Evolutionary conservation across 2,113 vertebrate genomes (phyloP).

Genomic region (Cottus gobio): DNA sequence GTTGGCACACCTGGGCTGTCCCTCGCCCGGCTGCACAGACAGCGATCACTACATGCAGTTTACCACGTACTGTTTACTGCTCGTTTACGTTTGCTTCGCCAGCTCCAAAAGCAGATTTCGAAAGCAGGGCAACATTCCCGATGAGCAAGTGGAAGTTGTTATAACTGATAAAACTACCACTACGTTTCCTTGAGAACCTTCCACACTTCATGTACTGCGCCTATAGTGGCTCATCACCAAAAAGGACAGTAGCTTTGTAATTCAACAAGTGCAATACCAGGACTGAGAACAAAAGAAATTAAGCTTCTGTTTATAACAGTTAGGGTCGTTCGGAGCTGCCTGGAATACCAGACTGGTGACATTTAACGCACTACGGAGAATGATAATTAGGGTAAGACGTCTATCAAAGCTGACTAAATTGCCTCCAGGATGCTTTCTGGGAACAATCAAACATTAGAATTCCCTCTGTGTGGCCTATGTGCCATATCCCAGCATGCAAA

Average conservation of each 20-base stretch:
- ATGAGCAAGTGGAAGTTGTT: not conserved
- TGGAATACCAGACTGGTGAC: slow-evolving; percentile 28
- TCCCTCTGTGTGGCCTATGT: not conserved
- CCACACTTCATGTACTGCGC: not conserved
- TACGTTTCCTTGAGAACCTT: not conserved
- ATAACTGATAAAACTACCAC: not conserved
- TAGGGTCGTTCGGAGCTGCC: not conserved
- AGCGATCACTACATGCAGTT: not conserved
- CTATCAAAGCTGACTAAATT: slow-evolving; percentile 9
- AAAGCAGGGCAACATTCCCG: not conserved
- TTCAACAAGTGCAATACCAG: not conserved
- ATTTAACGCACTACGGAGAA: slow-evolving; percentile 8
- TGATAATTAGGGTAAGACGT: not conserved
- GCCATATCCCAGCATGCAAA: not conserved
- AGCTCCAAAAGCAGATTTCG: too few relatives aligned
- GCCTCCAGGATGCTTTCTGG: not conserved
- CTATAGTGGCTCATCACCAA: not conserved
- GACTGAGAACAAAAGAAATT: not conserved
- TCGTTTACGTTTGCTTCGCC: not conserved
- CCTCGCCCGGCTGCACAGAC: not conserved
- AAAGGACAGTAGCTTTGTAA: not conserved
- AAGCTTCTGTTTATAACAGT: not conserved
- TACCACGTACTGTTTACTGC: not conserved
- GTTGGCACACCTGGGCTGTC: not conserved
- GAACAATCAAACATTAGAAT: slow-evolving; percentile 13